Conservation (phyloP, 2,797 vertebrate species). For the Myioborus miniatus region DNA sequence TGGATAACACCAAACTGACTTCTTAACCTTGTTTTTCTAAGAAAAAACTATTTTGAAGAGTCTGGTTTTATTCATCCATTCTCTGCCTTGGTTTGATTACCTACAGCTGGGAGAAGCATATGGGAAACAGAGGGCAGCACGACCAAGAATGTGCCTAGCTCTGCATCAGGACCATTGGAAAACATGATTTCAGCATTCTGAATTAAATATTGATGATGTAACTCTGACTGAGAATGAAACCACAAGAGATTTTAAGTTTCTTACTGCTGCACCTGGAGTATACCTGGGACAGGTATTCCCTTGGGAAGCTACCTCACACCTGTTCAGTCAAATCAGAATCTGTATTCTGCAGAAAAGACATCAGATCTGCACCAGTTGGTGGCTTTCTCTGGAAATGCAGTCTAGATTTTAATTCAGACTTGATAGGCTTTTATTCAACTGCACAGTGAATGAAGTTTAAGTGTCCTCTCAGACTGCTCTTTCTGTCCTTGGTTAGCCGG, state of each 20-base stretch:
- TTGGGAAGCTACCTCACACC: background rate
- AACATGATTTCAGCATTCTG: background rate
- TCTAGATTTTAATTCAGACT: background rate
- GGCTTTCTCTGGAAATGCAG: background rate
- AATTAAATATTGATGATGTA: background rate
- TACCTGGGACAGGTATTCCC: background rate
- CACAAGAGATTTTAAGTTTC: background rate
- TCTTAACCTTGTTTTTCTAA: background rate
- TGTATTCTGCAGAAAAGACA: background rate
- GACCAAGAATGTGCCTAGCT: background rate
- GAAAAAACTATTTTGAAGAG: background rate
- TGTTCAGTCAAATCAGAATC: background rate
- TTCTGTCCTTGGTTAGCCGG: background rate
- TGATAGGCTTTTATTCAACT: background rate
- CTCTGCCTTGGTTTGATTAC: background rate
- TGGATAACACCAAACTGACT: background rate
- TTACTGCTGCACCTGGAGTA: background rate
- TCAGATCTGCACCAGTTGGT: background rate
- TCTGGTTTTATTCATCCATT: background rate
- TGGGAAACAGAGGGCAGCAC: background rate
- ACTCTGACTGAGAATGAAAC: background rate
- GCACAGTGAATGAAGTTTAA: background rate
- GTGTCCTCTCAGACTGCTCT: background rate
- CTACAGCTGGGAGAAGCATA: background rate
- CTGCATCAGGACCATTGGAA: background rate